A percentile compares a stretch with the other conserved stretches of the same genome.
These are phyloP conservation scores for Mimachlamys varia DNA, from an alignment of 2,888 invertebrate species.

Conservation along the genomic window DNA sequence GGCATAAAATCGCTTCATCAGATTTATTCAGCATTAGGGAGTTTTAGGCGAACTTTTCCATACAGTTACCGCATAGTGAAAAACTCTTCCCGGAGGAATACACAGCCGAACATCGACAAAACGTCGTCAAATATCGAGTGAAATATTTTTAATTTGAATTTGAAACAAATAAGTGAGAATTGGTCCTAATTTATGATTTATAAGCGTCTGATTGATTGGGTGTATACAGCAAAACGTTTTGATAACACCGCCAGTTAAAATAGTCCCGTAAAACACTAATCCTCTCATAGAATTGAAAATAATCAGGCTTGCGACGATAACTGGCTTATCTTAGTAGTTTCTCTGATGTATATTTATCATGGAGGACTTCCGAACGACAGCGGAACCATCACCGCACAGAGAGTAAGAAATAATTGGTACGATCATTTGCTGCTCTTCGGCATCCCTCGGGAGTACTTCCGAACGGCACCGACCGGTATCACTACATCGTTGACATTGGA, in stretches of 20 bases:
- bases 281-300: not conserved
- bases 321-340: not conserved
- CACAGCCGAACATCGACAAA: not conserved
- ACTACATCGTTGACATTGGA: not conserved
- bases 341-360: not conserved
- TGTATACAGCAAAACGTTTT: not conserved
- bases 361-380: not conserved
- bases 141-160: not conserved
- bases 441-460: constrained; percentile 15
- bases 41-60: not conserved
- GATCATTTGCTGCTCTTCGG: constrained; percentile 27
- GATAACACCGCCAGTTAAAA: not conserved
- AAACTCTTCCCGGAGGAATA: not conserved
- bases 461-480: constrained; percentile 34
- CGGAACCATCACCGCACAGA: not conserved
- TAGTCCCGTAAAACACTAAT: not conserved
- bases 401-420: constrained; percentile 14
- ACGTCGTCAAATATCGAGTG: not conserved
- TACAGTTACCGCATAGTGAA: not conserved
- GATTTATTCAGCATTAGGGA: not conserved
- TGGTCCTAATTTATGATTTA: not conserved
- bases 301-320: not conserved
- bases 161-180: not conserved
- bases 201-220: not conserved
- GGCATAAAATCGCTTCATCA: not conserved